Percentiles rank a stretch among this genome's conserved stretches.
These are phyloP conservation scores for Sarcophilus harrisii DNA, from an alignment of 2,797 vertebrate species.

Conservation along the genomic window DNA sequence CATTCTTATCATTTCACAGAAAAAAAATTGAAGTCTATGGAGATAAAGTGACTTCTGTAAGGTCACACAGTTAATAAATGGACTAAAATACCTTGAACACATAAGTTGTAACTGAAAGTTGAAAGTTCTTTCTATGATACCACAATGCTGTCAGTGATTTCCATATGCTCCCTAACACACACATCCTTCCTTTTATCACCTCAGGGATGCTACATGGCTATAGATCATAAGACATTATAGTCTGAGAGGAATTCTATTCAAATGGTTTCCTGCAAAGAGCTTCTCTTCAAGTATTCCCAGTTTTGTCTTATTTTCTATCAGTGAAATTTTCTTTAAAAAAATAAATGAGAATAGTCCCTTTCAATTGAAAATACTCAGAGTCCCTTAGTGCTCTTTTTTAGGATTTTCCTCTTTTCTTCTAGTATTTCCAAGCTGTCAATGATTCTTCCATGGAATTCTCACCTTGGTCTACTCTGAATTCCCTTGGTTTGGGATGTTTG, in stretches of 20 bases:
- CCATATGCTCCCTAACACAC: not conserved
- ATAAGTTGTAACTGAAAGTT: not conserved
- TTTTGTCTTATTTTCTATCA: not conserved
- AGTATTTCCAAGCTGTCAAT: constrained; percentile 14
- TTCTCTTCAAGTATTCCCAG: not conserved
- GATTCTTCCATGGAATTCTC: not conserved
- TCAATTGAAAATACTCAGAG: not conserved
- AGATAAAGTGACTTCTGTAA: not conserved
- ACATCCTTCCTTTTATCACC: not conserved
- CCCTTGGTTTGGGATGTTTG: not conserved
- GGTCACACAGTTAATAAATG: not conserved
- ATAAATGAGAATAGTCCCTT: not conserved
- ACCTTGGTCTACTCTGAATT: not conserved
- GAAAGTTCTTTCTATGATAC: not conserved
- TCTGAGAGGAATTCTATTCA: not conserved
- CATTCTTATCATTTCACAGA: not conserved
- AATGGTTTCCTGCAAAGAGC: not conserved
- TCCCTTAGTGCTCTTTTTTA: not conserved
- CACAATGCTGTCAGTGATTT: not conserved
- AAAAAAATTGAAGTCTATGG: not conserved
- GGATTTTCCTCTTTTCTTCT: not conserved
- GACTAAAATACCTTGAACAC: not conserved
- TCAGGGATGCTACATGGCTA: not conserved
- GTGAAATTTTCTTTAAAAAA: not conserved
- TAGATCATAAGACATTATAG: not conserved